These are phyloP conservation scores for Oxyteleia sp. DNA, from an alignment of 2,888 invertebrate species.

Conservation along the genomic window DNA sequence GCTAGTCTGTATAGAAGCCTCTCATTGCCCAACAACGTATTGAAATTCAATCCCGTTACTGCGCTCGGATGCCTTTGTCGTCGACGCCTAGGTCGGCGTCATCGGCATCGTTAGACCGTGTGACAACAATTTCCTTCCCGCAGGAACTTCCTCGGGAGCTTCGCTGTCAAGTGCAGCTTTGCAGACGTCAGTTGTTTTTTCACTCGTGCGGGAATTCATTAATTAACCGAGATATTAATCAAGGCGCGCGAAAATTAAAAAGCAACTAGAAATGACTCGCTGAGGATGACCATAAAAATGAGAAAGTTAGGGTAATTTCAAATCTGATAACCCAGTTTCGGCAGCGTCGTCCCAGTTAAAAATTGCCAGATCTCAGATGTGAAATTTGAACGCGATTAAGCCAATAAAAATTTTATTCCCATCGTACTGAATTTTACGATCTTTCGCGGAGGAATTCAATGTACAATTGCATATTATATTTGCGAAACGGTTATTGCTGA, in stretches of 20 bases:
- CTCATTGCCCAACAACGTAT: constrained; percentile 79
- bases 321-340: constrained; percentile 14
- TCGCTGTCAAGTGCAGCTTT: neutral
- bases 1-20: constrained; percentile 75
- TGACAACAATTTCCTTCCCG: constrained; percentile 61
- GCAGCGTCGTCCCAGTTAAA: neutral
- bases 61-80: constrained; percentile 75
- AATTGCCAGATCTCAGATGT: neutral
- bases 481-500: neutral
- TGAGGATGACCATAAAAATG: neutral
- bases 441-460: constrained; percentile 12
- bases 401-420: constrained; percentile 13
- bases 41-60: constrained; percentile 80
- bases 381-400: too few species aligned
- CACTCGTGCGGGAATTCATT: too few species aligned
- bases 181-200: too few species aligned
- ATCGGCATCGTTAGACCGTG: constrained; percentile 74
- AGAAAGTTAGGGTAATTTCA: constrained; percentile 7
- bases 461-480: constrained; percentile 19
- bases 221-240: neutral
- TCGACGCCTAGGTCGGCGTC: constrained; percentile 75
- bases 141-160: constrained; percentile 22
- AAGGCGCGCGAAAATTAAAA: neutral
- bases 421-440: constrained; percentile 13
- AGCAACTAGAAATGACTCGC: neutral